Conservation (phyloP, 2,888 invertebrate genomes). For the Gonocerus acuteangulatus region DNA sequence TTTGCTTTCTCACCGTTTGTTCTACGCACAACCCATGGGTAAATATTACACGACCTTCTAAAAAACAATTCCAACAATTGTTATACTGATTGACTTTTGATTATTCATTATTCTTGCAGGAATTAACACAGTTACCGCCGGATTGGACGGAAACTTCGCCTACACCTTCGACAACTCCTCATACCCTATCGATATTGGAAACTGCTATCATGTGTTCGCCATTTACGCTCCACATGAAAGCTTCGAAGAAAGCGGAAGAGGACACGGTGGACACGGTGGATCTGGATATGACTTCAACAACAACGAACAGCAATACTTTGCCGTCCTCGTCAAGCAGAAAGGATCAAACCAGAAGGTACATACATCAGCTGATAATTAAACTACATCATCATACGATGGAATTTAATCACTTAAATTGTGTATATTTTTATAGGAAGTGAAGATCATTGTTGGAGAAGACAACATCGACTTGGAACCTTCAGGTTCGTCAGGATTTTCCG, state of each 20-base stretch:
- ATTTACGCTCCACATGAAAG: slow-evolving; percentile 1
- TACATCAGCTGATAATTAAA: not conserved
- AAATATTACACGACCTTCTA: not conserved
- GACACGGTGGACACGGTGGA: slow-evolving; percentile 3
- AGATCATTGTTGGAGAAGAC: slow-evolving; percentile 44
- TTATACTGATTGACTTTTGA: no score
- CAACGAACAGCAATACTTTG: slow-evolving; percentile 26
- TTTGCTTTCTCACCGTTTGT: slow-evolving; percentile 38
- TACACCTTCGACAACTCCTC: slow-evolving; percentile 59
- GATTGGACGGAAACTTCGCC: slow-evolving; percentile 48
- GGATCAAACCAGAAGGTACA: slow-evolving; percentile 41
- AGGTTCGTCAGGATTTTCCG: slow-evolving; percentile 29
- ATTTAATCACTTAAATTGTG: not conserved
- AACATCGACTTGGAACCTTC: slow-evolving; percentile 43
- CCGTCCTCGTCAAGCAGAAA: slow-evolving; percentile 42
- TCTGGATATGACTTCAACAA: slow-evolving; percentile 1
- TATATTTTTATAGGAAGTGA: slow-evolving; percentile 43
- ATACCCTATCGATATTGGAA: slow-evolving; percentile 49
- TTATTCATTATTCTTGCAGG: slow-evolving; percentile 45
- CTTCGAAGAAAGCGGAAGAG: not conserved
- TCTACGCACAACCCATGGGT: slow-evolving; percentile 4
- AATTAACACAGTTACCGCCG: slow-evolving; percentile 50
- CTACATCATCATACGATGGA: no score
- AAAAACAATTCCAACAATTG: no score
- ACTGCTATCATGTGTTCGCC: slow-evolving; percentile 50